These are phyloP conservation scores for Drosophila pseudotalamancana DNA, from an alignment of 2,888 invertebrate species.

Conservation along the genomic window DNA sequence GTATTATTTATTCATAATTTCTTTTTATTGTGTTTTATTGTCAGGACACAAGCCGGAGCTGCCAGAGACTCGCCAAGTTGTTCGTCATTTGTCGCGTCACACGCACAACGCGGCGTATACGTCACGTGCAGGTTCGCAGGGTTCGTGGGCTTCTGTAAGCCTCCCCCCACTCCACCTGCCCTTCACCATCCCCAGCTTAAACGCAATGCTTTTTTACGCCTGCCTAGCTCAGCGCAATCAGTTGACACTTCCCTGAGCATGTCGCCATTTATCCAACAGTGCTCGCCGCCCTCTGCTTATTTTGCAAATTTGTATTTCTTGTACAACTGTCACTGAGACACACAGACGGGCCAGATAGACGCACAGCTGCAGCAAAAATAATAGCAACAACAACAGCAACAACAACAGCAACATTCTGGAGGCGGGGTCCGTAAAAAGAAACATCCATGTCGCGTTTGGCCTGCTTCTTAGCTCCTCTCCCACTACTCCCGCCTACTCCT, in stretches of 20 bases:
- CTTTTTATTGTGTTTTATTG: conserved; percentile 77
- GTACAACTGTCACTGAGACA: conserved; percentile 73
- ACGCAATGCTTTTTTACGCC: conserved; percentile 57
- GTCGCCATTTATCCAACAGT: conserved; percentile 74
- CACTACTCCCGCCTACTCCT: neutral
- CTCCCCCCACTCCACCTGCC: neutral
- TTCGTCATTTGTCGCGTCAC: conserved; percentile 64
- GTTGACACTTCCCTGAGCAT: conserved; percentile 78
- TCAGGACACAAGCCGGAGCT: conserved; percentile 33
- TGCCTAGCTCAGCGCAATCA: conserved; percentile 79
- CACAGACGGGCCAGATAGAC: conserved; percentile 41
- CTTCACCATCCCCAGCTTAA: too few relatives aligned
- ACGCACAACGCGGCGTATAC: conserved; percentile 77
- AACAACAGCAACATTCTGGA: conserved; percentile 4
- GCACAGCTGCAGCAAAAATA: conserved; percentile 31
- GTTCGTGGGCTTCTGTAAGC: conserved; percentile 12
- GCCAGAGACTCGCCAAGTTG: conserved; percentile 33
- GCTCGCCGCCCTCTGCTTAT: conserved; percentile 66
- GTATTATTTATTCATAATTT: conserved; percentile 77
- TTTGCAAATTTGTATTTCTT: conserved; percentile 79
- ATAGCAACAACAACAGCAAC: conserved; percentile 15
- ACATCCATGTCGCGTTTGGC: conserved; percentile 59
- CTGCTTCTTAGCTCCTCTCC: conserved; percentile 5
- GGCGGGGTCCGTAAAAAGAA: conserved; percentile 63
- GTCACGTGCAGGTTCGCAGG: conserved; percentile 70